Percentiles rank a stretch among this genome's conserved stretches.
Evolutionary conservation across 2,113 vertebrate species (phyloP).

Genomic region (Microtus montanus): DNA sequence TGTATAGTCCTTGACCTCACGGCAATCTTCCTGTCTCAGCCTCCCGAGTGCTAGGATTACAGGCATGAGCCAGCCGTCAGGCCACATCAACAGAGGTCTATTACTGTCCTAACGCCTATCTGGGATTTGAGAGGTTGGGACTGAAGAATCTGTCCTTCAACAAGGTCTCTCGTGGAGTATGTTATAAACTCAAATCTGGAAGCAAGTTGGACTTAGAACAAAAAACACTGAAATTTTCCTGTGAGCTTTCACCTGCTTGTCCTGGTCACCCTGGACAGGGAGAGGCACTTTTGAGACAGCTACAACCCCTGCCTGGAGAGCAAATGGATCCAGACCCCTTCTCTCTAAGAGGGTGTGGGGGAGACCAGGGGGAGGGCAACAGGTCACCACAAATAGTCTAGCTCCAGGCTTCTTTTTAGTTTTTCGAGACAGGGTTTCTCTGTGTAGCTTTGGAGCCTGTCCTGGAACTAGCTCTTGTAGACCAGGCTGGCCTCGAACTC

Average conservation of each 20-base stretch:
- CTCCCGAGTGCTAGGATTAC: not conserved
- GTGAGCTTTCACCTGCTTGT: constrained; percentile 23
- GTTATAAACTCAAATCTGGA: constrained; percentile 46
- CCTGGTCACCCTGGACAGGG: not conserved
- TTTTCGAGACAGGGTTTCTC: too few relatives aligned
- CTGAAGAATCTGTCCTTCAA: not conserved
- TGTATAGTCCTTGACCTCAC: not conserved
- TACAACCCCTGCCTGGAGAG: not conserved
- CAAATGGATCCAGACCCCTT: constrained; percentile 4
- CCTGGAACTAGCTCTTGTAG: too few relatives aligned
- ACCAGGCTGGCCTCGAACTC: too few relatives aligned
- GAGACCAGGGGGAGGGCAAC: not conserved
- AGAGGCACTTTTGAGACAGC: not conserved
- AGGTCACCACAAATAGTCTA: not conserved
- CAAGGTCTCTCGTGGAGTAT: not conserved
- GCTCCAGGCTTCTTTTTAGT: not conserved
- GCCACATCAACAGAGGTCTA: not conserved
- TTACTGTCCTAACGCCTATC: not conserved
- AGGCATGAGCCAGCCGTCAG: not conserved
- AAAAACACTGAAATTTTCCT: not conserved
- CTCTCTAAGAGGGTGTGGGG: not conserved
- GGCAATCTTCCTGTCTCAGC: not conserved
- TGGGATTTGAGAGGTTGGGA: not conserved
- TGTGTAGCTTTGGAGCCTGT: too few relatives aligned
- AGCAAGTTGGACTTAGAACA: not conserved